These are phyloP conservation scores for Macquaria australasica DNA, from an alignment of 2,113 vertebrate species.

Conservation along the genomic window DNA sequence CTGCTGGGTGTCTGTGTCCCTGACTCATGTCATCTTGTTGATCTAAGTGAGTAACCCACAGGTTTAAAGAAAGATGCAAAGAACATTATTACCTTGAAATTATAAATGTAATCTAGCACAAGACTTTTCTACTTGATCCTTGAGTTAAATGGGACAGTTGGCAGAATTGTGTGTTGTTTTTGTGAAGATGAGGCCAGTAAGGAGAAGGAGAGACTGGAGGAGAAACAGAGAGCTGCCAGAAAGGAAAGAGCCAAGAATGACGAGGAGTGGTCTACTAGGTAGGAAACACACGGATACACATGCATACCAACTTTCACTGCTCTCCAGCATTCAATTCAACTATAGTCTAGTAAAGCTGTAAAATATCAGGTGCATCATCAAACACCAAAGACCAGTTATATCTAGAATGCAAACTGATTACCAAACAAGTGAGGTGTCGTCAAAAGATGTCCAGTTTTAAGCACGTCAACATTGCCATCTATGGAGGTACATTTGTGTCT, in stretches of 20 bases:
- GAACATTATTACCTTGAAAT: neutral
- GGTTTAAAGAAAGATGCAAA: neutral
- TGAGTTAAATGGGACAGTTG: neutral
- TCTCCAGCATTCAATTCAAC: neutral
- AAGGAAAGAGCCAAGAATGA: constrained; percentile 89
- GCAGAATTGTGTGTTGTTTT: neutral
- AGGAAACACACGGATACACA: constrained; percentile 32
- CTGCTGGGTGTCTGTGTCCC: constrained; percentile 46
- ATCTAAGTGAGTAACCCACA: neutral
- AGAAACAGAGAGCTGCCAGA: constrained; percentile 93
- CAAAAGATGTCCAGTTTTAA: no score
- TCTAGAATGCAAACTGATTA: no score
- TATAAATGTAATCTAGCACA: neutral
- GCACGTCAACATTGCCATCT: no score
- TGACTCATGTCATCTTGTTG: neutral
- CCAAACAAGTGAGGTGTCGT: no score
- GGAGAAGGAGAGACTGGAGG: constrained; percentile 95
- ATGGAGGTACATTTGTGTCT: no score
- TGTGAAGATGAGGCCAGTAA: constrained; percentile 90
- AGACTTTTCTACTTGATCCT: neutral
- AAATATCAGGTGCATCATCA: neutral
- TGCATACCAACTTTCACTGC: neutral
- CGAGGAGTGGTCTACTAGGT: constrained; percentile 95
- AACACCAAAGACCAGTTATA: neutral
- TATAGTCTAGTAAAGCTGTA: neutral